Evolutionary conservation across 2,797 vertebrate species (phyloP).

Genomic region (Anguilla marmorata): DNA sequence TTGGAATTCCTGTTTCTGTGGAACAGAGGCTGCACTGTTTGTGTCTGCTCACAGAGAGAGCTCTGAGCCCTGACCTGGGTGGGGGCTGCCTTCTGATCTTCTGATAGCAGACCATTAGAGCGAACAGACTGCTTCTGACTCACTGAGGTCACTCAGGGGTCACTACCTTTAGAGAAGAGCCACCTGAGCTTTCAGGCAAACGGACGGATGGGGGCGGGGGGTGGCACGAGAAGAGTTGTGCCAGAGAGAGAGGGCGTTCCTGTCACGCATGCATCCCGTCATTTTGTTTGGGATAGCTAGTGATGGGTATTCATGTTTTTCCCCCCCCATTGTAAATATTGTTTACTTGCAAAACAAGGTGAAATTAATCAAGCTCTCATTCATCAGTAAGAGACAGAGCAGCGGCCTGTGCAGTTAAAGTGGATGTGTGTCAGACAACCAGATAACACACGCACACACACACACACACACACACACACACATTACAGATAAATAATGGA

Average conservation of each 20-base stretch:
- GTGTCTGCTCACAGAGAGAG: neutral
- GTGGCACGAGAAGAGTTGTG: neutral
- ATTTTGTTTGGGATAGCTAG: neutral
- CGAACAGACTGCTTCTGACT: neutral
- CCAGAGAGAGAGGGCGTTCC: neutral
- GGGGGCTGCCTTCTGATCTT: neutral
- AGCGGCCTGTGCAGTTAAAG: conserved; percentile 20
- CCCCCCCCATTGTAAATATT: conserved; percentile 9
- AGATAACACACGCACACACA: neutral
- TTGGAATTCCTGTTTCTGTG: neutral
- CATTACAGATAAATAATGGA: neutral
- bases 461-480: neutral
- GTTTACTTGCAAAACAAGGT: neutral
- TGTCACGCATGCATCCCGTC: neutral
- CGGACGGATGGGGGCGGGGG: neutral
- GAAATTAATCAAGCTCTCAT: neutral
- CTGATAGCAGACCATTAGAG: neutral
- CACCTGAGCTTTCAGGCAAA: neutral
- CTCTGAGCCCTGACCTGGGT: neutral
- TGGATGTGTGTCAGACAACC: neutral
- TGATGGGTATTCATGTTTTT: neutral
- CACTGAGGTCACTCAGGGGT: neutral
- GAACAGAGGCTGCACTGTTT: neutral
- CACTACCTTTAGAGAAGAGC: neutral
- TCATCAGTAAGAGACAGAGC: conserved; percentile 5